Percentiles rank a stretch among this genome's conserved stretches.
Evolutionary conservation across 2,888 invertebrate genomes (phyloP).

Genomic region (Pinctada fucata): DNA sequence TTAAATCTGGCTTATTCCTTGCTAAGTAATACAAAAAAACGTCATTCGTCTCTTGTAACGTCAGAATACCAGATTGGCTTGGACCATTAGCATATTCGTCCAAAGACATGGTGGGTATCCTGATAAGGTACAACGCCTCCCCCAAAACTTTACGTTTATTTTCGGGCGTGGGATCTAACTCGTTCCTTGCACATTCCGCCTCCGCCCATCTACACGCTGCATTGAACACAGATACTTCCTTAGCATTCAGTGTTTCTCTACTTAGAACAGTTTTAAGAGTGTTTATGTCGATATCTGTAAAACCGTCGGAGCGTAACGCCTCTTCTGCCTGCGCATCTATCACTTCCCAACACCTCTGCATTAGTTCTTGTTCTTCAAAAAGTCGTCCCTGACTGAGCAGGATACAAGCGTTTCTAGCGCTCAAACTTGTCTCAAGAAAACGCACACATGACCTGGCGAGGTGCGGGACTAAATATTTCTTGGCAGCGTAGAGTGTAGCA

Average conservation of each 20-base stretch:
- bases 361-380: constrained; percentile 97
- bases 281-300: constrained; percentile 95
- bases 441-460: constrained; percentile 95
- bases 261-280: constrained; percentile 94
- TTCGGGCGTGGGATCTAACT: constrained; percentile 87
- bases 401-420: constrained; percentile 96
- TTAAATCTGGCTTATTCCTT: constrained; percentile 88
- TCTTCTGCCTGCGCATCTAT: constrained; percentile 98
- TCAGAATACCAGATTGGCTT: constrained; percentile 93
- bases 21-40: constrained; percentile 97
- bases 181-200: constrained; percentile 91
- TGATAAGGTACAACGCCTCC: constrained; percentile 89
- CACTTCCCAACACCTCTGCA: constrained; percentile 86
- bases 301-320: constrained; percentile 96
- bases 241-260: constrained; percentile 95
- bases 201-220: constrained; percentile 95
- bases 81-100: constrained; percentile 97
- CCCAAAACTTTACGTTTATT: constrained; percentile 80
- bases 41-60: constrained; percentile 94
- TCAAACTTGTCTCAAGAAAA: constrained; percentile 95
- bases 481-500: constrained; percentile 95
- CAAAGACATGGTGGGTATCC: constrained; percentile 95
- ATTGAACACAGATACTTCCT: constrained; percentile 89
- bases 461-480: constrained; percentile 97
- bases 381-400: constrained; percentile 95